Evolutionary conservation across 2,113 vertebrate species (phyloP), one percentile per base, ranked within the genome.

Genomic region (Anhinga rufa): DNA sequence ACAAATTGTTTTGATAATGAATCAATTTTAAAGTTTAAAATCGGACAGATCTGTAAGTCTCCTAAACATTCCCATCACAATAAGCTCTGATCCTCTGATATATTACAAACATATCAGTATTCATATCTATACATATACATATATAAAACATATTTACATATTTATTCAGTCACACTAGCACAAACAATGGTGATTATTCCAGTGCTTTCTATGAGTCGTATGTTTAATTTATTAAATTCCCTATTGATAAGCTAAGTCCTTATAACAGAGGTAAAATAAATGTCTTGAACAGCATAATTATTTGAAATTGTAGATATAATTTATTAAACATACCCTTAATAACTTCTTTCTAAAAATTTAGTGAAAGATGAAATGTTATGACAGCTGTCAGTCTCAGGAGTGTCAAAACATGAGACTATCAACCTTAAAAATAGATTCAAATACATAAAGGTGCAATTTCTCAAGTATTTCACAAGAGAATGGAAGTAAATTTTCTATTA

Each of bases 391-490:
- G 54, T 94, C 62, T 87, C 15, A 51, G 52, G 34, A 87, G 10
- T 94, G 92, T 95, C 95, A 96, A 96, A 97, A 97, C 71, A 95
- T 82, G 94, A 92, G 82, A 93, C 51, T 93, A 16, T 48, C 60
- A 86, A 38, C 12, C 28, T 93, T 52, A 91, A 79, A 85, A 89
- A 86, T 51, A 92, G 2, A 62, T 86, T 88, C 15, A 72, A 82
- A 80, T 36, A 72, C 7, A 22, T 48, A 86, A 69, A 31, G 72
- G 5, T 38, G 29, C 24, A 52, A 52, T 85, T 93, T 92, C 51
- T 72, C 14, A 82, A 38, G 21, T 86, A 71, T 86, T 84, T 71
- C 40, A 60, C 24, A 26, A 70, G 31, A 84, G 36, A 87, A 79
- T 79, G 78, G 82, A 82, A 88, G 6, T 14, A 7, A 36, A 12